Conservation (phyloP, 2,113 vertebrate genomes). For the Pleuronectes platessa region DNA sequence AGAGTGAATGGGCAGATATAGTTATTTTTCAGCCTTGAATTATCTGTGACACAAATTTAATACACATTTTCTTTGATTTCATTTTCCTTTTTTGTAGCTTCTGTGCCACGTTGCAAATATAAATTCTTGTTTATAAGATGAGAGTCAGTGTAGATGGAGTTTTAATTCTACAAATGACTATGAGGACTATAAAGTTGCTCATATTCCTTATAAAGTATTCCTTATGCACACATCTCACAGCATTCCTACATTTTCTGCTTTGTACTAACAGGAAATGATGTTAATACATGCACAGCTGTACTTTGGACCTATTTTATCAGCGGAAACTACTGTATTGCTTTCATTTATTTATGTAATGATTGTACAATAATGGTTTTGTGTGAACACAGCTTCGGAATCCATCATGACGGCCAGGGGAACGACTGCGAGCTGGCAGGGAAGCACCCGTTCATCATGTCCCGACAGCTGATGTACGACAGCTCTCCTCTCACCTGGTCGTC, state of each 20-base stretch:
- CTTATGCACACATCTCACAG: too few relatives aligned
- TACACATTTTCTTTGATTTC: neutral
- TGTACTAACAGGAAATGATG: too few relatives aligned
- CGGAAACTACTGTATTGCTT: too few relatives aligned
- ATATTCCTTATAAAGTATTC: too few relatives aligned
- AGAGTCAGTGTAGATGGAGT: neutral
- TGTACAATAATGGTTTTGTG: constrained; percentile 24
- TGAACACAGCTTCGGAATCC: constrained; percentile 91
- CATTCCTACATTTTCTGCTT: too few relatives aligned
- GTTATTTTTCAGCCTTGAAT: constrained; percentile 1
- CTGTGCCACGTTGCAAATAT: too few relatives aligned
- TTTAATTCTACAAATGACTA: neutral
- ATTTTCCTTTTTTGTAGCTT: neutral
- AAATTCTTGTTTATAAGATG: neutral
- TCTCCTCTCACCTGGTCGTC: constrained; percentile 94
- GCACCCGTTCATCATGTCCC: constrained; percentile 94
- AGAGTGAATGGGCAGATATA: neutral
- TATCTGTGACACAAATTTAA: neutral
- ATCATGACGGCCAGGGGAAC: constrained; percentile 96
- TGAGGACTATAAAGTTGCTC: neutral
- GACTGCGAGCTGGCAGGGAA: constrained; percentile 91
- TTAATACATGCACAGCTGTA: too few relatives aligned
- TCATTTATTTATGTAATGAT: neutral
- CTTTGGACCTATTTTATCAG: too few relatives aligned
- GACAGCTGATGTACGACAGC: constrained; percentile 94